phyloP scores from a whole-genome alignment of 2,888 invertebrate species.

The Oscheius onirici region DNA sequence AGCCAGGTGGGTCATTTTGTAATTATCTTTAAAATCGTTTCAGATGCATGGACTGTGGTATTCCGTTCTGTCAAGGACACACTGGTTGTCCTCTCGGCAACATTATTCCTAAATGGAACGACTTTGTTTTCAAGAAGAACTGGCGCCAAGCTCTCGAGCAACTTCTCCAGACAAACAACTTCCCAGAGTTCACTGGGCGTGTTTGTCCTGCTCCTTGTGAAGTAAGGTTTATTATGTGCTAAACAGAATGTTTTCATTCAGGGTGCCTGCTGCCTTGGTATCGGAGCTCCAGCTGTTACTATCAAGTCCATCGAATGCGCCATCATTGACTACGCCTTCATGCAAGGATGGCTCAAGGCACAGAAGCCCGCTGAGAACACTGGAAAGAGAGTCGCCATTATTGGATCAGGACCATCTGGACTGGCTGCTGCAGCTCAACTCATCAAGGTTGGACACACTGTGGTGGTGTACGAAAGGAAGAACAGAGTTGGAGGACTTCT shows the following conservation, averaged over 20 bases:
- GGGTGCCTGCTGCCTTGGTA: constrained; percentile 94
- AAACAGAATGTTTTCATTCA: constrained; percentile 49
- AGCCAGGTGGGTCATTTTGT: constrained; percentile 80
- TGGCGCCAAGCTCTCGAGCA: constrained; percentile 81
- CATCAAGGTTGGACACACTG: constrained; percentile 93
- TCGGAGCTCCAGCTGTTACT: constrained; percentile 94
- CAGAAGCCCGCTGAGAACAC: constrained; percentile 82
- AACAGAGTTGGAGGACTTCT: constrained; percentile 92
- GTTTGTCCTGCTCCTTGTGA: constrained; percentile 92
- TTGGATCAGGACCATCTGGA: constrained; percentile 85
- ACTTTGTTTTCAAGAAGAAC: constrained; percentile 82
- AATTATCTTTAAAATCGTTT: not conserved
- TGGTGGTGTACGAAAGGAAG: constrained; percentile 95
- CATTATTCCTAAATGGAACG: constrained; percentile 99
- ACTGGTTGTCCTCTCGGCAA: constrained; percentile 98
- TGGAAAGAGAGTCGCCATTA: constrained; percentile 85
- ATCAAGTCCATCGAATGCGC: constrained; percentile 99
- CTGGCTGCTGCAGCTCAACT: constrained; percentile 95
- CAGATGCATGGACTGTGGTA: constrained; percentile 96
- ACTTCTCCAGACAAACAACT: constrained; percentile 95
- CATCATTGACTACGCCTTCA: constrained; percentile 97
- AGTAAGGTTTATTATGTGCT: constrained; percentile 65
- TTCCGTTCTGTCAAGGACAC: constrained; percentile 93
- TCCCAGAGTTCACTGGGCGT: constrained; percentile 83
- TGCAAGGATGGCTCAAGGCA: constrained; percentile 85